These are phyloP conservation scores for Magallana nippona DNA, from an alignment of 2,888 invertebrate species.

Conservation along the genomic window DNA sequence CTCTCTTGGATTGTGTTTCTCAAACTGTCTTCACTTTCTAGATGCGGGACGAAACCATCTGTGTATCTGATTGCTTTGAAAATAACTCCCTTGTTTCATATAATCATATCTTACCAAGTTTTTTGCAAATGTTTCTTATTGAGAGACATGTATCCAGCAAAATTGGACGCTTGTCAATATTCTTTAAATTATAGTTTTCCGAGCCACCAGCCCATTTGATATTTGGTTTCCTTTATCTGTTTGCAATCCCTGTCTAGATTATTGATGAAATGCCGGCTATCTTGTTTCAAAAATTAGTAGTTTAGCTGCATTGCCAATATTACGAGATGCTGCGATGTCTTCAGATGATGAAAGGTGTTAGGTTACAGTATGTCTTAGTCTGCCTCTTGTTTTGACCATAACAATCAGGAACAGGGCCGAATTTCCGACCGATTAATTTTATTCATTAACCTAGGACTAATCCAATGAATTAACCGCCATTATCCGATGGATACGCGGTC, in stretches of 20 bases:
- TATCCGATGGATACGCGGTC: conserved; percentile 25
- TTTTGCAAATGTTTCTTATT: conserved; percentile 16
- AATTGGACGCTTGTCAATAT: conserved; percentile 28
- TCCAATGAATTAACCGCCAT: conserved; percentile 34
- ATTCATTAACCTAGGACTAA: conserved; percentile 41
- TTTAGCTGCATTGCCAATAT: conserved; percentile 28
- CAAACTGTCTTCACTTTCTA: not conserved
- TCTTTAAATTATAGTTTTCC: conserved; percentile 33
- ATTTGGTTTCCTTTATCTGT: conserved; percentile 31
- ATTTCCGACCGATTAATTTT: conserved; percentile 42
- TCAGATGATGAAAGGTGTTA: conserved; percentile 33
- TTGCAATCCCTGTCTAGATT: conserved; percentile 10
- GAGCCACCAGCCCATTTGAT: conserved; percentile 19
- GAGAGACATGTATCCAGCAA: conserved; percentile 22
- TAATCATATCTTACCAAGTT: conserved; percentile 21
- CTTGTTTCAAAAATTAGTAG: conserved; percentile 31
- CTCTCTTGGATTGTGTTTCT: conserved; percentile 10
- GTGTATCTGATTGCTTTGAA: not conserved
- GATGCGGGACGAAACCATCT: conserved; percentile 12
- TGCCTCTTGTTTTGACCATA: conserved; percentile 11
- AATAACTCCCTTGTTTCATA: conserved; percentile 10
- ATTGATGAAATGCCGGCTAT: conserved; percentile 30
- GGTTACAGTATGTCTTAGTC: conserved; percentile 12
- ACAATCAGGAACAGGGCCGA: conserved; percentile 1
- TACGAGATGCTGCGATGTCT: conserved; percentile 31